These are phyloP conservation scores for Cyclina sinensis DNA, from an alignment of 1,140 invertebrate genomes.

Conservation along the genomic window DNA sequence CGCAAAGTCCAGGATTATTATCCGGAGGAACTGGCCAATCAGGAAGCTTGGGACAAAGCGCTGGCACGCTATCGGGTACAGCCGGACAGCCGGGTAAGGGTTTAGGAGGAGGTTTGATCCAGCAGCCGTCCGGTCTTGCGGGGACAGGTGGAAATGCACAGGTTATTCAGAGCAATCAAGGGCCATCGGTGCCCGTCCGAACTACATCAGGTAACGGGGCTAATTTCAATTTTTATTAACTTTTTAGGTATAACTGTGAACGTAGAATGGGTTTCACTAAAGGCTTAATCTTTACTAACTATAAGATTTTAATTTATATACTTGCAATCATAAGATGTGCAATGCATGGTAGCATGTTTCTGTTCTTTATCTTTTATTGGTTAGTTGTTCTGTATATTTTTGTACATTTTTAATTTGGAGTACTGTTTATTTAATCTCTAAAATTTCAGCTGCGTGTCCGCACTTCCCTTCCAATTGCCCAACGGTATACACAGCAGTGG, in stretches of 20 bases:
- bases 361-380: too few relatives aligned
- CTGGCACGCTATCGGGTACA: not conserved
- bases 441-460: not conserved
- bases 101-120: not conserved
- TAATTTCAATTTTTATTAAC: too few relatives aligned
- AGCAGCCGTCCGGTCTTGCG: constrained; percentile 14
- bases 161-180: not conserved
- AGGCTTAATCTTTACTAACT: too few relatives aligned
- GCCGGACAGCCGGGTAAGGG: not conserved
- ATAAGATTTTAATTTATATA: too few relatives aligned
- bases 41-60: not conserved
- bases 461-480: constrained; percentile 40
- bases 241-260: too few relatives aligned
- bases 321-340: too few relatives aligned
- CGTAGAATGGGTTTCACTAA: too few relatives aligned
- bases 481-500: constrained; percentile 8
- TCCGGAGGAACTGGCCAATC: not conserved
- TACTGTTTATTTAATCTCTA: too few relatives aligned
- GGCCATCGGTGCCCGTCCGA: not conserved
- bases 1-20: not conserved
- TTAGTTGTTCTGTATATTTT: too few relatives aligned
- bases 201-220: not conserved
- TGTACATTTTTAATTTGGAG: too few relatives aligned
- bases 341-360: too few relatives aligned
- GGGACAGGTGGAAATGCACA: constrained; percentile 10